Evolutionary conservation across 2,797 vertebrate genomes (phyloP).

Genomic region (Arnoldichthys spilopterus): DNA sequence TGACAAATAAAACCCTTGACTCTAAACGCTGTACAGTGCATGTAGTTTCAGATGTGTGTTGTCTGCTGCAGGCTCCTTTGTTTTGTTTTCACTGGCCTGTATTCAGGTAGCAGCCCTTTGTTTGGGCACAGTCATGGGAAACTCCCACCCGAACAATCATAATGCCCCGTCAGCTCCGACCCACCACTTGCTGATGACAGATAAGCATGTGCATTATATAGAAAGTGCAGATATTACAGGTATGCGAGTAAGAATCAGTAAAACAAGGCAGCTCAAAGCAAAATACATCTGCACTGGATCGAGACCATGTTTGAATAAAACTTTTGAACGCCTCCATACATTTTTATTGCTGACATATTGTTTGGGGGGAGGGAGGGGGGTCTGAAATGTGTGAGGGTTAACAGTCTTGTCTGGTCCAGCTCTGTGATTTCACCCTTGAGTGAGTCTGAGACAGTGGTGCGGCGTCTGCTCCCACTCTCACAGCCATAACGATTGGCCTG

Average conservation of each 20-base stretch:
- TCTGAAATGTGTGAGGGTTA: constrained; percentile 1
- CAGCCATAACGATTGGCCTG: constrained; percentile 43
- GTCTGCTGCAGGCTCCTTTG: background rate
- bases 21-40: too few relatives aligned
- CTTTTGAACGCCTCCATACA: background rate
- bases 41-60: too few relatives aligned
- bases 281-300: background rate
- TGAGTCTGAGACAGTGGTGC: constrained; percentile 27
- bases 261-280: background rate
- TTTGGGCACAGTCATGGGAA: constrained; percentile 23
- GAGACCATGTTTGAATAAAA: background rate
- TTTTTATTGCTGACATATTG: background rate
- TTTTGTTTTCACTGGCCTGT: background rate
- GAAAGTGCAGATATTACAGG: background rate
- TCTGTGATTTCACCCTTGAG: constrained; percentile 50
- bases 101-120: constrained; percentile 21
- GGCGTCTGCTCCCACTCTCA: constrained; percentile 18
- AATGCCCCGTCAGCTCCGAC: constrained; percentile 19
- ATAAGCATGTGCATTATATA: background rate
- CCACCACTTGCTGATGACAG: background rate
- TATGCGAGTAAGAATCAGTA: background rate
- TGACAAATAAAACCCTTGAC: too few relatives aligned
- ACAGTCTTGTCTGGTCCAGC: constrained; percentile 17
- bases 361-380: background rate
- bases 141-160: constrained; percentile 10